Evolutionary conservation across 1,140 invertebrate genomes (phyloP).

Genomic region (Achatina immaculata): DNA sequence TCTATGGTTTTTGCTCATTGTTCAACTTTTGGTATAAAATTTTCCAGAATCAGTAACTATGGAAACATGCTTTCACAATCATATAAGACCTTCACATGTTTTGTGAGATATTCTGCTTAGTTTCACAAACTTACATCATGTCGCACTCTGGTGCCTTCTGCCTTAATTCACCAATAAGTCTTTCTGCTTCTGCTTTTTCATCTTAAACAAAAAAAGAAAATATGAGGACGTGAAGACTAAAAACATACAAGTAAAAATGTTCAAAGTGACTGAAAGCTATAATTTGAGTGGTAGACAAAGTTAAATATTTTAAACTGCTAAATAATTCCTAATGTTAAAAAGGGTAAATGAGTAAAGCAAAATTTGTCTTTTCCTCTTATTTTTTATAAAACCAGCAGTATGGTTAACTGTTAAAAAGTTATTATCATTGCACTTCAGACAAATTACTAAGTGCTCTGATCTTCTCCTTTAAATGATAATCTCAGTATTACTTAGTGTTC

Average conservation of each 20-base stretch:
- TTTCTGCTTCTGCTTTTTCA: slow-evolving; percentile 2
- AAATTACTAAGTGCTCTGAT: no score
- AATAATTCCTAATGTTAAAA: background rate
- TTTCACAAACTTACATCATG: background rate
- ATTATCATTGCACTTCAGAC: no score
- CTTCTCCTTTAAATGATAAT: no score
- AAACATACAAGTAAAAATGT: no score
- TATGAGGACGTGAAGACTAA: no score
- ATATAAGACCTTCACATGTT: background rate
- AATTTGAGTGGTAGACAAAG: background rate
- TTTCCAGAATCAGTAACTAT: background rate
- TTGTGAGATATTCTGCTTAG: background rate
- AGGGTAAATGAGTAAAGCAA: background rate
- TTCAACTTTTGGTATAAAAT: background rate
- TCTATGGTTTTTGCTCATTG: background rate
- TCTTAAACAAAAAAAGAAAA: background rate
- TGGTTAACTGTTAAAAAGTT: no score
- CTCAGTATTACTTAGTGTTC: no score
- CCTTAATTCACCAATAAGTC: background rate
- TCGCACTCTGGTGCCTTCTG: background rate
- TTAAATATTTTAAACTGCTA: background rate
- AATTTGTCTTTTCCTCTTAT: background rate
- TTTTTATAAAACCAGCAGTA: background rate
- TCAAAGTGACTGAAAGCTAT: background rate
- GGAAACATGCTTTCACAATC: background rate